These are phyloP conservation scores for Habrosyne pyritoides DNA, from an alignment of 2,888 invertebrate genomes.

Conservation along the genomic window DNA sequence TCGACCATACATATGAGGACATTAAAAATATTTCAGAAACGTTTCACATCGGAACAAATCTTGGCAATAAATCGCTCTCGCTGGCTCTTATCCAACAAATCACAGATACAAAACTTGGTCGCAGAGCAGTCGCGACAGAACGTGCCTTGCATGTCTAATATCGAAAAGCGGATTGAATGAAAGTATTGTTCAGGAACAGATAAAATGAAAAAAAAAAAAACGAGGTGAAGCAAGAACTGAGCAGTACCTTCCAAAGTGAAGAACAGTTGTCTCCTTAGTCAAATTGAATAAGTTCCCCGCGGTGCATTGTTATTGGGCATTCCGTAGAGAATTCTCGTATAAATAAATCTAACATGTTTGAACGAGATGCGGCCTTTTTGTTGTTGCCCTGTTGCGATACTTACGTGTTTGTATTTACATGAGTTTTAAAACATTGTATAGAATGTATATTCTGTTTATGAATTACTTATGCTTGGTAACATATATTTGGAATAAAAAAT, in stretches of 20 bases:
- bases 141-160: constrained; percentile 75
- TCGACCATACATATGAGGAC: constrained; percentile 10
- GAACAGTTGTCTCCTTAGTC: constrained; percentile 74
- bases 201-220: constrained; percentile 65
- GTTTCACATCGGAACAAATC: background rate
- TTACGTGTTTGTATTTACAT: constrained; percentile 1
- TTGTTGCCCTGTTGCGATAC: background rate
- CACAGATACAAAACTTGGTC: constrained; percentile 42
- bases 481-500: too few relatives aligned
- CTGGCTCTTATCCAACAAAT: constrained; percentile 39
- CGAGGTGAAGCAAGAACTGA: constrained; percentile 50
- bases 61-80: constrained; percentile 25
- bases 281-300: constrained; percentile 78
- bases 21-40: background rate
- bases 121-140: constrained; percentile 60
- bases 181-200: constrained; percentile 73
- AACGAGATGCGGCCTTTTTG: constrained; percentile 27
- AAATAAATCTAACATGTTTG: constrained; percentile 47
- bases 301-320: constrained; percentile 67
- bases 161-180: constrained; percentile 69
- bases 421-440: background rate
- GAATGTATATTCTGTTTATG: background rate
- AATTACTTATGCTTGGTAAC: too few relatives aligned
- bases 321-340: constrained; percentile 43
- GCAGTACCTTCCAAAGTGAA: constrained; percentile 70